Base-by-base conservation (phyloP, 2,888 invertebrate genomes). In the Cerastis leucographa region DNA sequence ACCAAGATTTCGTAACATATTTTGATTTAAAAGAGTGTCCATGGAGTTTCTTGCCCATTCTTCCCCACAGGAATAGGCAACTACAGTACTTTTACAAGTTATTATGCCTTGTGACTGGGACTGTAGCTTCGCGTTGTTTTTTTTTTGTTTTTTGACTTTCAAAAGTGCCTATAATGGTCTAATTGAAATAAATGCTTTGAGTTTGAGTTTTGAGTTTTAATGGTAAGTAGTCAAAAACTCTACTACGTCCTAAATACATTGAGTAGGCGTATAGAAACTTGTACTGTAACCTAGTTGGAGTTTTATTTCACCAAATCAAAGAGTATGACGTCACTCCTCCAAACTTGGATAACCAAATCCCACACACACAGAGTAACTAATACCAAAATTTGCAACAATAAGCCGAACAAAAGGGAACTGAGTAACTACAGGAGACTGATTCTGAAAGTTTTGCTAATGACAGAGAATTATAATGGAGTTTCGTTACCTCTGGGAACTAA, bases 381-480 rank as follows among this genome's bases (percentile, higher is more conserved):
- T 81, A 81, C 72, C 14, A 12, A 56, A 76, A 81, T 78, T 78
- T 74, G 49, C 25, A 71, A 83, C 81, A 74, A 81, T 85, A 85
- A 81, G 67, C 71, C 29, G 12, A 81, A 81, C 83, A 85, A 77
- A 76, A 74, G 71, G 70, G 69, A 78, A 72, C 46, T 49, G 35
- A 46, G 61, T 71, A 88, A 88, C 88, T 89, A 88, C 74, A 80
- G 65, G 67, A 76, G 85, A 90, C 89, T 90, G 89, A 91, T 91
- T 92, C 87, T 72, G 78, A 73, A 91, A 92, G 88, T 91, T 91
- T 67, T 35, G 78, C 87, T 92, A 92, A 93, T 92, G 92, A 92
- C 89, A 87, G 86, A 87, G 86, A 92, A 92, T 92, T 92, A 92
- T 92, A 92, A 92, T 89, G 87, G 88, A 92, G 90, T 91, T 91